Percentiles rank a stretch among this genome's conserved stretches.
Conservation (phyloP, 23 tunicate genomes). For the Trididemnum nubilum region DNA sequence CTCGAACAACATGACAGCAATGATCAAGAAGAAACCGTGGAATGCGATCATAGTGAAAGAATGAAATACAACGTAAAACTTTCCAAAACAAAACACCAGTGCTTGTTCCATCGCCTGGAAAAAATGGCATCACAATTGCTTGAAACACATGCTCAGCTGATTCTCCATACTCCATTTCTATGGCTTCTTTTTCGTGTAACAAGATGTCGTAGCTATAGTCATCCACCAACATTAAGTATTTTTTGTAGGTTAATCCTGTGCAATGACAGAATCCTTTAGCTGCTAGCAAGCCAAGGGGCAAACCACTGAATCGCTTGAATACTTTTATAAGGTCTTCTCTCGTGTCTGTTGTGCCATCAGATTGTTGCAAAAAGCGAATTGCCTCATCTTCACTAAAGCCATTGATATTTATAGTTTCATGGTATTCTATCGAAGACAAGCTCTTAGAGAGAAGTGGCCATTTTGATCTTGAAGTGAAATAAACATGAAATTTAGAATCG, state of each 20-base stretch:
- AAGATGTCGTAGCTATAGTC: not conserved
- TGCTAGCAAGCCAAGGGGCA: constrained; percentile 24
- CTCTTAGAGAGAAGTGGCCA: not conserved
- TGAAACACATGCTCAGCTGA: constrained; percentile 18
- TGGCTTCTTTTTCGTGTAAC: not conserved
- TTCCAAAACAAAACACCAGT: not conserved
- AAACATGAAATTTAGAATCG: constrained; percentile 1
- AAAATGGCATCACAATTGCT: too few relatives aligned
- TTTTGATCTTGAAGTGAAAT: not conserved
- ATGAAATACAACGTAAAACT: not conserved
- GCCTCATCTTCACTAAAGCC: constrained; percentile 24
- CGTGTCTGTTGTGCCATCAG: not conserved
- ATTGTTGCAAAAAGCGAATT: not conserved
- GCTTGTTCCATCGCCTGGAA: not conserved
- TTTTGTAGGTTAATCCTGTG: constrained; percentile 2
- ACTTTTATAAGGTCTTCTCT: not conserved
- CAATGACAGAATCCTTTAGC: constrained; percentile 17
- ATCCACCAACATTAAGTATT: not conserved
- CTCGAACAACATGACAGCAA: not conserved
- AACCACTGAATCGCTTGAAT: constrained; percentile 24
- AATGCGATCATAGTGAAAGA: not conserved
- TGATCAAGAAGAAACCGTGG: too few relatives aligned
- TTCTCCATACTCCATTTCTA: constrained; percentile 10
- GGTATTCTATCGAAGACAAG: too few relatives aligned
- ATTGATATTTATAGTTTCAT: too few relatives aligned